Evolutionary conservation across 1,140 invertebrate genomes (phyloP).

Genomic region (Drosophila malerkotliana): DNA sequence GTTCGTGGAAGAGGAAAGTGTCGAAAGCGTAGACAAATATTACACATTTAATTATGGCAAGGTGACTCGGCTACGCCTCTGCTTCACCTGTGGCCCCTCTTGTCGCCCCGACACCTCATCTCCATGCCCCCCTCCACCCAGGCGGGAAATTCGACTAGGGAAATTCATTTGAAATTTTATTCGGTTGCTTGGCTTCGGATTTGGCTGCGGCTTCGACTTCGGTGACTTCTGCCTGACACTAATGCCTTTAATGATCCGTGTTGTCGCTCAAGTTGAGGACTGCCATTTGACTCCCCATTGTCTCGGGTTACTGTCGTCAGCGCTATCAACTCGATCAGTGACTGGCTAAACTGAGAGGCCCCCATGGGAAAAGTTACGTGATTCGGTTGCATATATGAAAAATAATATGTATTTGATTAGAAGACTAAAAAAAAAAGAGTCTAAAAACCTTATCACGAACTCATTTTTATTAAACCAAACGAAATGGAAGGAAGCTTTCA

Average conservation of each 20-base stretch:
- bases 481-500: neutral
- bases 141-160: slow-evolving; percentile 37
- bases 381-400: slow-evolving; percentile 10
- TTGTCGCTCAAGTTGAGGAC: slow-evolving; percentile 44
- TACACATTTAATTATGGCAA: slow-evolving; percentile 79
- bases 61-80: slow-evolving; percentile 35
- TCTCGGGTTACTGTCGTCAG: slow-evolving; percentile 21
- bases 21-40: slow-evolving; percentile 72
- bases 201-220: neutral
- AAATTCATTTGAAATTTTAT: slow-evolving; percentile 39
- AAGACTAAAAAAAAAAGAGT: neutral
- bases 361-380: slow-evolving; percentile 28
- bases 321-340: slow-evolving; percentile 29
- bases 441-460: neutral
- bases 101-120: neutral
- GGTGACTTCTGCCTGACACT: slow-evolving; percentile 46
- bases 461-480: slow-evolving; percentile 6
- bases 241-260: slow-evolving; percentile 51
- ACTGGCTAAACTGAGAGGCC: slow-evolving; percentile 25
- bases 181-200: slow-evolving; percentile 29
- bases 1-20: slow-evolving; percentile 51
- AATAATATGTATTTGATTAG: neutral
- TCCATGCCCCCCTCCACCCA: slow-evolving; percentile 5
- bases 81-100: slow-evolving; percentile 1
- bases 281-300: slow-evolving; percentile 46